Percentiles rank a stretch among this genome's conserved stretches.
Conservation (phyloP, 2,113 vertebrate species). For the Brachyhypopomus occidentalis region DNA sequence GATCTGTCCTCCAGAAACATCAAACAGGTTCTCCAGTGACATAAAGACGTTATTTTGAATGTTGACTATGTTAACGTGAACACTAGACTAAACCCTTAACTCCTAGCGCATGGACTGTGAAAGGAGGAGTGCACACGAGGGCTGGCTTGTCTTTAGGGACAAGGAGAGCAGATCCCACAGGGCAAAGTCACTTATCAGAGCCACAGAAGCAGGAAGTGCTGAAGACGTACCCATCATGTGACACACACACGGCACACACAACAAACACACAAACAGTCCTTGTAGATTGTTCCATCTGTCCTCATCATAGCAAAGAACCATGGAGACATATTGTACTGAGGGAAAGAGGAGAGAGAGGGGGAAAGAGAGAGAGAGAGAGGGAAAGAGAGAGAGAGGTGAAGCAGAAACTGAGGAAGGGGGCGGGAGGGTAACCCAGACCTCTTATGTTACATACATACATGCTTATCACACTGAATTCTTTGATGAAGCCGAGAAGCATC, state of each 20-base stretch:
- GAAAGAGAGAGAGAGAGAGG: neutral
- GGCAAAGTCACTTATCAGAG: conserved; percentile 40
- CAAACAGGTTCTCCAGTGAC: neutral
- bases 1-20: conserved; percentile 13
- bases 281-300: neutral
- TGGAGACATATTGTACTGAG: neutral
- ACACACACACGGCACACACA: conserved; percentile 14
- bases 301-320: neutral
- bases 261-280: neutral
- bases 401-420: neutral
- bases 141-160: conserved; percentile 4
- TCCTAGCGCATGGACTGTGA: neutral
- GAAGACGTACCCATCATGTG: conserved; percentile 42
- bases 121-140: neutral
- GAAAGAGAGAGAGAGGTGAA: conserved; percentile 3
- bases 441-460: neutral
- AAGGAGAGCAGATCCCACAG: conserved; percentile 5
- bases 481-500: conserved; percentile 13
- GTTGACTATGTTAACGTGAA: neutral
- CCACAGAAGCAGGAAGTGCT: conserved; percentile 19
- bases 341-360: neutral
- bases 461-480: conserved; percentile 2
- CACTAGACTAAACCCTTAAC: neutral
- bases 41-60: neutral
- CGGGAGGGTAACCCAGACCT: too few relatives aligned